These are phyloP conservation scores for Silurus lanzhouensis DNA, from an alignment of 2,797 vertebrate genomes.

Conservation along the genomic window DNA sequence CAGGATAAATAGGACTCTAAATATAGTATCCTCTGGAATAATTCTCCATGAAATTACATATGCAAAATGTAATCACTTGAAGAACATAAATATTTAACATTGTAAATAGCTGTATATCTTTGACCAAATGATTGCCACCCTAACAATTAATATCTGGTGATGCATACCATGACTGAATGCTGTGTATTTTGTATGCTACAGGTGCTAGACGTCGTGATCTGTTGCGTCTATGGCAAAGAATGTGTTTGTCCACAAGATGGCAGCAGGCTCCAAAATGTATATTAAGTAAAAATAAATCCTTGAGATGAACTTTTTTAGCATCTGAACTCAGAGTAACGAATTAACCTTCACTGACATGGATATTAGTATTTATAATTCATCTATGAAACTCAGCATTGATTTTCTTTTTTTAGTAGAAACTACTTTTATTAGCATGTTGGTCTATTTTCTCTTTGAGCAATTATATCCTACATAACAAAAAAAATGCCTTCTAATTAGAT, in stretches of 20 bases:
- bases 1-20: neutral
- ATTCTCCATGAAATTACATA: neutral
- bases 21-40: neutral
- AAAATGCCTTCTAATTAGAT: neutral
- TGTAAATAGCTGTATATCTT: neutral
- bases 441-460: neutral
- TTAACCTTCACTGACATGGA: neutral
- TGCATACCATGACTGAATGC: no score
- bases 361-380: neutral
- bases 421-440: neutral
- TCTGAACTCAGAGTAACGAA: neutral
- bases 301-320: neutral
- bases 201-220: neutral
- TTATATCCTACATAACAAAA: neutral
- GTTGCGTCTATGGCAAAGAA: neutral
- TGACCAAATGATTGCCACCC: neutral
- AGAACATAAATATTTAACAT: neutral
- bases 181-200: neutral
- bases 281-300: no score
- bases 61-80: neutral
- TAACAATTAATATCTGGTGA: neutral
- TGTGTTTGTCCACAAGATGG: constrained; percentile 39
- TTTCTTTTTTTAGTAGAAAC: neutral
- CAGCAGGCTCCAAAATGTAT: constrained; percentile 12
- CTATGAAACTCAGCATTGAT: neutral